Conservation (phyloP, 2,888 invertebrate genomes). For the Dichetophora obliterata region DNA sequence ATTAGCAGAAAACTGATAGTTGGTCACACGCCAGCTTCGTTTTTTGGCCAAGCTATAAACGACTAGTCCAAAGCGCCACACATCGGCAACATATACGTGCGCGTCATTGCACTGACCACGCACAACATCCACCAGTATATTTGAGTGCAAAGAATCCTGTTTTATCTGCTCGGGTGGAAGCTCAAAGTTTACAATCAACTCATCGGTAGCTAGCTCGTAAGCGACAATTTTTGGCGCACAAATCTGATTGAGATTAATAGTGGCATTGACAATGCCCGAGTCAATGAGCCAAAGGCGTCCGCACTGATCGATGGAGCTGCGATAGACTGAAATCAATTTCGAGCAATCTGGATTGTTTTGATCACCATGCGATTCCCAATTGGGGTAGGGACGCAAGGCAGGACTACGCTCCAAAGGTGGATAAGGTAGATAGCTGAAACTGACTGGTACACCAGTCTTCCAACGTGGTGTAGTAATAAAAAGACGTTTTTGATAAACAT, state of each 20-base stretch:
- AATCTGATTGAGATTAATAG: constrained; percentile 76
- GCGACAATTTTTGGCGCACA: constrained; percentile 82
- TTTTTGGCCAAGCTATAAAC: constrained; percentile 65
- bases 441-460: constrained; percentile 82
- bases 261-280: constrained; percentile 81
- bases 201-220: constrained; percentile 79
- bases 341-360: constrained; percentile 72
- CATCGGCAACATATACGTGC: constrained; percentile 76
- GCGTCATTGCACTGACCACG: constrained; percentile 73
- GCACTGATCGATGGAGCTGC: constrained; percentile 81
- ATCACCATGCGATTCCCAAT: constrained; percentile 73
- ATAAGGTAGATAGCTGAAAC: constrained; percentile 77
- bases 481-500: constrained; percentile 77
- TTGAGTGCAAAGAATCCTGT: constrained; percentile 75
- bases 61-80: constrained; percentile 74
- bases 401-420: constrained; percentile 75
- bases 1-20: constrained; percentile 66
- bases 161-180: constrained; percentile 77
- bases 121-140: constrained; percentile 73
- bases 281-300: constrained; percentile 85
- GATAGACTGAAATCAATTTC: constrained; percentile 82
- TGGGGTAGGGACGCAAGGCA: constrained; percentile 79
- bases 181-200: constrained; percentile 74
- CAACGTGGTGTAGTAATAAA: constrained; percentile 84
- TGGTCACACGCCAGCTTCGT: constrained; percentile 67